Evolutionary conservation across 1,140 invertebrate genomes (phyloP).

Genomic region (Macrosteles quadrilineatus): DNA sequence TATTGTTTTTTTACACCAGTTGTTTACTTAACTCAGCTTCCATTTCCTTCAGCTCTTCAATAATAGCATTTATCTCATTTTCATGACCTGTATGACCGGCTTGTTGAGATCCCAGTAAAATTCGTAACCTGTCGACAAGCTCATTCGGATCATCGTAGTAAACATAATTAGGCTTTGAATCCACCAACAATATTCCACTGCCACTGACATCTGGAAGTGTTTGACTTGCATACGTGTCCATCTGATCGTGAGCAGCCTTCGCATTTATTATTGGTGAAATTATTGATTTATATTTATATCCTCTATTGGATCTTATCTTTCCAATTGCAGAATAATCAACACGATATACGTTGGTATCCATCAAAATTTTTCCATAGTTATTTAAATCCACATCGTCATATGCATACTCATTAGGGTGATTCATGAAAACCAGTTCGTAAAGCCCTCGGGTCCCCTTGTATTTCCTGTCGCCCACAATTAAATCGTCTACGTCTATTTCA

Average conservation of each 20-base stretch:
- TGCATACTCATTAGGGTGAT: background rate
- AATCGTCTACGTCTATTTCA: conserved; percentile 5
- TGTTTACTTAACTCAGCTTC: background rate
- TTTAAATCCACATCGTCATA: background rate
- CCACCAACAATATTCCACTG: background rate
- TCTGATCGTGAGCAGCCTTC: background rate
- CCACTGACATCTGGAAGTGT: background rate
- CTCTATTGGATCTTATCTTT: background rate
- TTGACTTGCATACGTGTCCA: background rate
- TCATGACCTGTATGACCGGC: conserved; percentile 46
- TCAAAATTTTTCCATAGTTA: background rate
- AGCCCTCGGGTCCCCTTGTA: background rate
- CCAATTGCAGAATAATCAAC: background rate
- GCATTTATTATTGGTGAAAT: background rate
- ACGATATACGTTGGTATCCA: background rate
- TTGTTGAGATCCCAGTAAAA: conserved; percentile 45
- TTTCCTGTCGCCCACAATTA: background rate
- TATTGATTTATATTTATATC: background rate
- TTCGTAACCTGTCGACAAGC: conserved; percentile 44
- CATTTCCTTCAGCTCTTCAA: conserved; percentile 46
- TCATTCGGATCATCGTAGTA: conserved; percentile 50
- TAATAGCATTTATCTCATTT: conserved; percentile 50
- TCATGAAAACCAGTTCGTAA: background rate
- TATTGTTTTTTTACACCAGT: too few species aligned
- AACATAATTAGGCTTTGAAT: conserved; percentile 37